Percentiles rank a stretch among this genome's conserved stretches.
Evolutionary conservation across 2,888 invertebrate genomes (phyloP).

Genomic region (Hypsopygia costalis): DNA sequence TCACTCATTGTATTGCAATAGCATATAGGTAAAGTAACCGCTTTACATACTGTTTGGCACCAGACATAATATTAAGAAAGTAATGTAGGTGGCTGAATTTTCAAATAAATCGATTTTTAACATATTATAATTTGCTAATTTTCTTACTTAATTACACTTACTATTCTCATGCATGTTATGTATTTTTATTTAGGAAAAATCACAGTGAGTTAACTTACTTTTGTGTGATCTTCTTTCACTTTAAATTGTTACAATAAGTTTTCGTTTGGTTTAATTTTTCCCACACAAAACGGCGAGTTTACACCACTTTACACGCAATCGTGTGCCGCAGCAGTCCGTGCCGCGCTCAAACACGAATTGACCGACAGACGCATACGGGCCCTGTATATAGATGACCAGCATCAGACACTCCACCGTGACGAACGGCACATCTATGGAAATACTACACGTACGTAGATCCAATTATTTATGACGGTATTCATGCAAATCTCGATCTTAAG

Average conservation of each 20-base stretch:
- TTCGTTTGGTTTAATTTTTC: constrained; percentile 14
- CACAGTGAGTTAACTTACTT: constrained; percentile 34
- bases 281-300: constrained; percentile 38
- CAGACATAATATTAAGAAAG: no score
- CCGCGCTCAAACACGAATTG: constrained; percentile 56
- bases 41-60: no score
- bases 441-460: constrained; percentile 12
- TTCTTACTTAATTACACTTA: no score
- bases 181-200: no score
- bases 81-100: no score
- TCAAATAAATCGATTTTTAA: no score
- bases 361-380: constrained; percentile 20
- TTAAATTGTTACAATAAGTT: constrained; percentile 16
- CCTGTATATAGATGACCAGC: constrained; percentile 32
- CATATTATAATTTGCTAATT: no score
- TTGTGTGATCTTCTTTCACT: constrained; percentile 26
- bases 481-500: no score
- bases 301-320: constrained; percentile 29
- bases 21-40: no score
- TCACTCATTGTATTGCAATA: no score
- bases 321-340: constrained; percentile 38
- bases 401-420: constrained; percentile 20
- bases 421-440: constrained; percentile 25
- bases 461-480: neutral
- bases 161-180: no score